Evolutionary conservation across 2,113 vertebrate species (phyloP), one percentile per base, ranked within the genome.

Genomic region (Garra rufa): DNA sequence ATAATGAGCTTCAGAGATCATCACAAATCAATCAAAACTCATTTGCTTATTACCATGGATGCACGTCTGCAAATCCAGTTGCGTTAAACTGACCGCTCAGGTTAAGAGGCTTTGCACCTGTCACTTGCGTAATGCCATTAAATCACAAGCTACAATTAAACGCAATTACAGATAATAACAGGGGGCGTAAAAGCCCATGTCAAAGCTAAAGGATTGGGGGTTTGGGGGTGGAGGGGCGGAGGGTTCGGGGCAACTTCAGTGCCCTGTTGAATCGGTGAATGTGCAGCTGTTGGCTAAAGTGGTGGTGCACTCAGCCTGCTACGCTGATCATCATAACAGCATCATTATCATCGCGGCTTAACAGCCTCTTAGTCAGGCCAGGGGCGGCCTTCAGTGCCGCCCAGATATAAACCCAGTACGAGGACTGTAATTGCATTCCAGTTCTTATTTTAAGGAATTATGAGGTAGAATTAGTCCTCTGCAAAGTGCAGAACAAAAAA

Each of bases 81-180:
- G 70, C 73, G 75, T 84, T 89, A 82, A 90, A 74, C 89, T 84
- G 89, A 91, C 88, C 81, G 71, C 83, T 85, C 84, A 81, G 85
- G 91, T 94, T 91, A 93, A 93, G 80, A 92, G 89, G 90, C 89
- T 94, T 91, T 92, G 84, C 92, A 94, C 90, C 92, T 91, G 92
- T 91, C 90, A 83, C 88, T 92, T 91, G 65, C 87, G 86, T 90
- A 93, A 94, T 92, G 88, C 82, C 88, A 92, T 92, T 92, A 90
- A 92, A 90, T 83, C 87, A 86, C 46, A 44, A 76, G 84, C 74
- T 19, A 9, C 88, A 92, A 93, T 92, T 89, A 92, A 91, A 89
- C 76, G 89, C 87, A 88, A 91, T 93, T 91, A 89, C 69, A 84
- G 82, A 88, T 91, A 89, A 92, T 90, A 77, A 90, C 79, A 63